A percentile compares a stretch with the other conserved stretches of the same genome.
Evolutionary conservation across 2,888 invertebrate species (phyloP).

Genomic region (Acleris holmiana): DNA sequence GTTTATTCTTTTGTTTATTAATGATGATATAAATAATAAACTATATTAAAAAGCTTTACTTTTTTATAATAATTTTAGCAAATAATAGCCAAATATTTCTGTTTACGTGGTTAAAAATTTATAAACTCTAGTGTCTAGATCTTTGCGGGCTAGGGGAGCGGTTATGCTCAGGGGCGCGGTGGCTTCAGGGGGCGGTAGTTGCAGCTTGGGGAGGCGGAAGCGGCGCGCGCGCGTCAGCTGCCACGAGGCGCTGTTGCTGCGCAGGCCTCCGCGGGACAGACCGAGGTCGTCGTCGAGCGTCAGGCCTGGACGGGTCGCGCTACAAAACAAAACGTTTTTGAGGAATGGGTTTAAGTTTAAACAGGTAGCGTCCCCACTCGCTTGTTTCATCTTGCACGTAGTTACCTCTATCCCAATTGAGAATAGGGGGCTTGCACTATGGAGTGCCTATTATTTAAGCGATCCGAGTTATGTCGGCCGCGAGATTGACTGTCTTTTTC

Average conservation of each 20-base stretch:
- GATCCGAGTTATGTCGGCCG: no score
- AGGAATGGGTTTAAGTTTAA: no score
- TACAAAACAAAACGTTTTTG: constrained; percentile 43
- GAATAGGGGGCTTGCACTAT: no score
- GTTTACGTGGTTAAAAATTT: constrained; percentile 53
- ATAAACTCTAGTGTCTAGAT: constrained; percentile 65
- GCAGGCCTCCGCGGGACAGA: constrained; percentile 54
- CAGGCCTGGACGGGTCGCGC: constrained; percentile 62
- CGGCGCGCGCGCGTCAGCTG: constrained; percentile 73
- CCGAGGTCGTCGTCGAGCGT: constrained; percentile 59
- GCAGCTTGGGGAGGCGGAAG: constrained; percentile 64
- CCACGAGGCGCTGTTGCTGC: constrained; percentile 68
- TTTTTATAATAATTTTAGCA: background rate
- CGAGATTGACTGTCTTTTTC: no score
- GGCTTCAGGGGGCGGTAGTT: constrained; percentile 60
- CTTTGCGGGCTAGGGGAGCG: constrained; percentile 64
- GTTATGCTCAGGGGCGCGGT: constrained; percentile 63
- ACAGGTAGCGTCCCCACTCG: no score
- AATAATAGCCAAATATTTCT: no score
- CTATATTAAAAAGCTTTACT: no score
- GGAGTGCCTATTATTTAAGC: no score
- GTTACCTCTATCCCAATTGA: no score
- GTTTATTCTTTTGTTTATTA: no score
- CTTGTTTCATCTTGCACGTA: no score
- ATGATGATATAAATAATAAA: no score